Evolutionary conservation across 2,113 vertebrate genomes (phyloP).

Genomic region (Nerophis lumbriciformis): DNA sequence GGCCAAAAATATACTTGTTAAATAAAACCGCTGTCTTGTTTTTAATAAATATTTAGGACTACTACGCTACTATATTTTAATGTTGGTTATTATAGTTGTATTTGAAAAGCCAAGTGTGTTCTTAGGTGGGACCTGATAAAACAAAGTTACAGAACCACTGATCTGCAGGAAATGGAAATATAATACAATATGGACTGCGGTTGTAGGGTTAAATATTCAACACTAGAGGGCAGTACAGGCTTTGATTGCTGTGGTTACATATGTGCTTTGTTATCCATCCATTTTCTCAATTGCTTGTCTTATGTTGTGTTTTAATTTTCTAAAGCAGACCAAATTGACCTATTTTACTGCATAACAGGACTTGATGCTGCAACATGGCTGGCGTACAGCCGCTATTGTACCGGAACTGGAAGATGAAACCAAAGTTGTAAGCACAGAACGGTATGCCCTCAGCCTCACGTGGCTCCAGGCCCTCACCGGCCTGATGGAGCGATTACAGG

Average conservation of each 20-base stretch:
- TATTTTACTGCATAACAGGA: slow-evolving; percentile 59
- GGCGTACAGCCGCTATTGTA: slow-evolving; percentile 80
- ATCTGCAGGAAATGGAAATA: too few species aligned
- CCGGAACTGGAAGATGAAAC: slow-evolving; percentile 80
- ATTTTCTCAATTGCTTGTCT: background rate
- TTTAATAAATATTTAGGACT: too few species aligned
- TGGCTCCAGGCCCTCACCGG: slow-evolving; percentile 83
- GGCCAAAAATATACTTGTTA: too few species aligned
- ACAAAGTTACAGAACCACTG: too few species aligned
- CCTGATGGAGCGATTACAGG: slow-evolving; percentile 80
- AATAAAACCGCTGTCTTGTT: too few species aligned
- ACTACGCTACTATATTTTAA: too few species aligned
- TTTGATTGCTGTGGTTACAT: background rate
- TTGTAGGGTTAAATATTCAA: background rate
- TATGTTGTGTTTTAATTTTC: background rate
- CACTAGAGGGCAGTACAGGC: slow-evolving; percentile 20
- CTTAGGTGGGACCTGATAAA: too few species aligned
- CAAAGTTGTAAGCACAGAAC: slow-evolving; percentile 77
- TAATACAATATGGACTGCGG: too few species aligned
- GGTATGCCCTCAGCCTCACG: slow-evolving; percentile 76
- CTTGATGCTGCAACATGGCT: slow-evolving; percentile 79
- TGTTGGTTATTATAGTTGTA: too few species aligned
- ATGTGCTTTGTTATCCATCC: background rate
- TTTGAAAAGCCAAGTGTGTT: too few species aligned
- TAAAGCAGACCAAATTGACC: background rate